phyloP scores from a whole-genome alignment of 23 tunicate species.

The Styela clava region DNA sequence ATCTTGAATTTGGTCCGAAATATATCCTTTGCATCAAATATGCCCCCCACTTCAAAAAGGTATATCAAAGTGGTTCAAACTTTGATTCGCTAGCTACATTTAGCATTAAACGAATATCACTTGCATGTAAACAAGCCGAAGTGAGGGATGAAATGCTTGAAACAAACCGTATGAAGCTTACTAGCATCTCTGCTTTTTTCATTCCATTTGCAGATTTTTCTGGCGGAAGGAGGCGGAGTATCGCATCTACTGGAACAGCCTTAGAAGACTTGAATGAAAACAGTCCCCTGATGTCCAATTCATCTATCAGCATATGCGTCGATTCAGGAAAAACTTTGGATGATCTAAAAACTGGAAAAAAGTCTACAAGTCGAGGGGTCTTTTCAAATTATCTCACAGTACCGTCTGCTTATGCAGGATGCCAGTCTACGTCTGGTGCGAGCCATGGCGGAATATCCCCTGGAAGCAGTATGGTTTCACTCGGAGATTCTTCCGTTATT shows the following conservation, averaged over 20 bases:
- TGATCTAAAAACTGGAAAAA: background rate
- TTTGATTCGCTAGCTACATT: too few species aligned
- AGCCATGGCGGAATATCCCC: background rate
- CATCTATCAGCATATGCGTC: background rate
- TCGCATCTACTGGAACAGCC: constrained; percentile 15
- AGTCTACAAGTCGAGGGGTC: background rate
- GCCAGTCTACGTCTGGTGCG: background rate
- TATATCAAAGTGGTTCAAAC: too few species aligned
- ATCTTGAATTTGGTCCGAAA: too few species aligned
- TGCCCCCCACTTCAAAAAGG: too few species aligned
- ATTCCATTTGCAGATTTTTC: background rate
- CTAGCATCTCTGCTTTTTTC: too few species aligned
- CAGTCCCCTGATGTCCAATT: constrained; percentile 9
- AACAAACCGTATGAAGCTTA: too few species aligned
- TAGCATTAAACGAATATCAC: too few species aligned
- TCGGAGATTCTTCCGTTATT: constrained; percentile 7
- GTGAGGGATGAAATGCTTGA: too few species aligned
- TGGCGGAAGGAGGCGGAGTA: constrained; percentile 2
- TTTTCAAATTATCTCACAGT: constrained; percentile 28
- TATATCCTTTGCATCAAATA: too few species aligned
- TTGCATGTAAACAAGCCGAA: too few species aligned
- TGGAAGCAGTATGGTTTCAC: background rate
- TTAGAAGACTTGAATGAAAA: constrained; percentile 11
- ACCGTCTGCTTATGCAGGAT: constrained; percentile 11
- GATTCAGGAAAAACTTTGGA: background rate